Evolutionary conservation across 2,113 vertebrate genomes (phyloP).

Genomic region (Chelonoidis abingdonii): DNA sequence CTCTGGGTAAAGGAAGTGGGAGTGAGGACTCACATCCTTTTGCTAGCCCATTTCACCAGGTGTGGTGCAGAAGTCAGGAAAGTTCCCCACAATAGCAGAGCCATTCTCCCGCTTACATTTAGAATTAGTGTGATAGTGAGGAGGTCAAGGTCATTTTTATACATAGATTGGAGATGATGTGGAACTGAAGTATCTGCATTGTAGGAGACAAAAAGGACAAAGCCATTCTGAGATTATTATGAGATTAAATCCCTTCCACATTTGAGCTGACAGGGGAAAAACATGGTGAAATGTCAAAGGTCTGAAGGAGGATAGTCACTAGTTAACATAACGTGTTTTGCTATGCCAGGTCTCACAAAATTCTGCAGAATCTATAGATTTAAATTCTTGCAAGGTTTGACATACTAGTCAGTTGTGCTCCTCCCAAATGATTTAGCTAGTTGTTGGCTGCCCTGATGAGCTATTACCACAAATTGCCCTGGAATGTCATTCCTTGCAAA

Average conservation of each 20-base stretch:
- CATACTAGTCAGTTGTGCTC: rapidly evolving
- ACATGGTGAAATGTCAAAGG: not conserved
- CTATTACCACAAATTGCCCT: not conserved
- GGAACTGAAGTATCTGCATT: rapidly evolving
- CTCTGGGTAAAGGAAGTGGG: no score
- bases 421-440: rapidly evolving
- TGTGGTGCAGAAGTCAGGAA: no score
- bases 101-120: no score
- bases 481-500: not conserved
- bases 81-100: no score
- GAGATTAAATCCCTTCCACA: not conserved
- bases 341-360: not conserved
- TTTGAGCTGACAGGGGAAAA: not conserved
- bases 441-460: not conserved
- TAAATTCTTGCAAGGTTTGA: not conserved
- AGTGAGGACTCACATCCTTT: no score
- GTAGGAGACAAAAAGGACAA: not conserved
- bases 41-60: no score
- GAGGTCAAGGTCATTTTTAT: rapidly evolving
- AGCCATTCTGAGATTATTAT: not conserved
- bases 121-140: rapidly evolving
- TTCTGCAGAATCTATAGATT: rapidly evolving
- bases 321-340: not conserved
- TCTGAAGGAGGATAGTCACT: rapidly evolving
- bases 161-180: rapidly evolving